A percentile compares a stretch with the other conserved stretches of the same genome.
phyloP scores from a whole-genome alignment of 2,113 vertebrate genomes.

The Calypte anna region DNA sequence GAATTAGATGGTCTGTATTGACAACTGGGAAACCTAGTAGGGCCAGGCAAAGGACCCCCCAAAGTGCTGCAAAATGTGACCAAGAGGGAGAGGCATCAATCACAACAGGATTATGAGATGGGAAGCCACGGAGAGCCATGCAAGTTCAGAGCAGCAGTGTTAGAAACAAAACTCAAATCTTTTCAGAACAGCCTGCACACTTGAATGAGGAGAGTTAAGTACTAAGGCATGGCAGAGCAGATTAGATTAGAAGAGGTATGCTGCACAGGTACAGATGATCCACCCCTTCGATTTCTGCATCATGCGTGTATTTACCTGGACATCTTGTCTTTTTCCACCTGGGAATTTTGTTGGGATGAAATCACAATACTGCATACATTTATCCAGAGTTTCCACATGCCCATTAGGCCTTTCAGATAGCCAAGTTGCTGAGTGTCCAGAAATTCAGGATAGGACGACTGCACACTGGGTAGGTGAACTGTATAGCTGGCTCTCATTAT shows the following conservation, averaged over 20 bases:
- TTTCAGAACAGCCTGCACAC: background rate
- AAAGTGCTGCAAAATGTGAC: background rate
- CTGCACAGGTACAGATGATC: background rate
- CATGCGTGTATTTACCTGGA: background rate
- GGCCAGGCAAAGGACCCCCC: background rate
- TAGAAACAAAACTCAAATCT: background rate
- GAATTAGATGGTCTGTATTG: background rate
- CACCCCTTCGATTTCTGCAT: background rate
- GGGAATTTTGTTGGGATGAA: constrained; percentile 4
- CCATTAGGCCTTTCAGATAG: background rate
- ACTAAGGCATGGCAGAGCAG: background rate
- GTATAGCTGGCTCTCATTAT: background rate
- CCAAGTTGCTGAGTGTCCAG: background rate
- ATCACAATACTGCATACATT: background rate
- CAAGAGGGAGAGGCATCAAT: background rate
- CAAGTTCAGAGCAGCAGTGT: background rate
- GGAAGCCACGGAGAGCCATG: background rate
- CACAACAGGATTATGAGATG: background rate
- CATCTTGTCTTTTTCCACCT: background rate
- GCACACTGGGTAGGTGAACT: background rate
- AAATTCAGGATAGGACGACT: constrained; percentile 26
- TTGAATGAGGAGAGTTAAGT: background rate
- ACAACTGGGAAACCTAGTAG: background rate
- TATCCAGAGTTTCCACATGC: constrained; percentile 12
- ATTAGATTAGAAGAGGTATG: background rate